Percentiles rank a stretch among this genome's conserved stretches.
phyloP scores from a whole-genome alignment of 2,888 invertebrate genomes.

The Meteorus colon region DNA sequence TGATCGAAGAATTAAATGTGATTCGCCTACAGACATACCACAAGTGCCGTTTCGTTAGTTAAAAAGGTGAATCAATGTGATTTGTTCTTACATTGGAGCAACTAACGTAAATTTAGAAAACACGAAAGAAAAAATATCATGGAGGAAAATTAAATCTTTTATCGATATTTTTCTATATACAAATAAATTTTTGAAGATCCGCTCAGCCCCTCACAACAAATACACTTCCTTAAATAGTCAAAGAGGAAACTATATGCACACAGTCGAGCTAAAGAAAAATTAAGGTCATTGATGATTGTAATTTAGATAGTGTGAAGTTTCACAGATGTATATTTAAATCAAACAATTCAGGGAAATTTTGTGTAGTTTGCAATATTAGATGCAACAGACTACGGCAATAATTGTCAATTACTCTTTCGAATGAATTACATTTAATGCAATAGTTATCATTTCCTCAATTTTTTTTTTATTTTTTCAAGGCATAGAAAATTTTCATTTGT shows the following conservation, averaged over 20 bases:
- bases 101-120: slow-evolving; percentile 1
- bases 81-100: not conserved
- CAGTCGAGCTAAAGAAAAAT: not conserved
- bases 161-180: slow-evolving; percentile 30
- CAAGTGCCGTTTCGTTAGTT: slow-evolving; percentile 38
- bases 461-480: not conserved
- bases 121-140: slow-evolving; percentile 20
- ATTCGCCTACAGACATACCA: slow-evolving; percentile 29
- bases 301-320: not conserved
- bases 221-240: slow-evolving; percentile 40
- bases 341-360: slow-evolving; percentile 1
- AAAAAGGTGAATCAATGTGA: slow-evolving; percentile 11
- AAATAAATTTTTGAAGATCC: slow-evolving; percentile 20
- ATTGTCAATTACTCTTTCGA: not conserved
- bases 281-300: not conserved
- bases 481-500: not conserved
- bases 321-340: not conserved
- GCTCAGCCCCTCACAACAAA: slow-evolving; percentile 27
- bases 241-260: slow-evolving; percentile 25
- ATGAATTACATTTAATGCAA: not conserved
- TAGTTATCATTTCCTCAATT: no score
- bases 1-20: slow-evolving; percentile 27
- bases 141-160: slow-evolving; percentile 3
- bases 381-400: not conserved
- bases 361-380: not conserved